Base-by-base conservation (phyloP, 2,797 vertebrate species). In the Brachymystax lenok region DNA sequence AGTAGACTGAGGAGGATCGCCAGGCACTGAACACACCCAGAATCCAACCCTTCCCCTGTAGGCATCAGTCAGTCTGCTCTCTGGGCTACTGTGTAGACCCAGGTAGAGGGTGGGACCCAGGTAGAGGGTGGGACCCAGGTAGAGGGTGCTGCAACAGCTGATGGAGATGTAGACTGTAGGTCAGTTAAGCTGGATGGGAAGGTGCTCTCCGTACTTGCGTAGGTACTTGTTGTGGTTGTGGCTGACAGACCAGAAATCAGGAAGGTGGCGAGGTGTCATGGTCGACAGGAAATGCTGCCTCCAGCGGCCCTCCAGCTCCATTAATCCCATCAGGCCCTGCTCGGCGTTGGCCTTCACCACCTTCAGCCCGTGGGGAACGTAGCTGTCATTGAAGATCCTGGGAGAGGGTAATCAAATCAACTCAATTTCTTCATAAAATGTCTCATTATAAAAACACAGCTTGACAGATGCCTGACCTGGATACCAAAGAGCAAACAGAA, bases 191-290 rank as follows among this genome's bases (percentile, higher is more conserved):
- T 95, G 88, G 76, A 99, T 88, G 59, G 92, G 90, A 79, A 98
- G 92, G 90, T 97, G 91, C 52, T 94, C 95, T 30, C 97, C 96
- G 0, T 96, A 96, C 33, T 97, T 99, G 79, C 93, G 95, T 85
- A 98, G 93, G 74, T 99, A 94, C 93, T 99, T 99, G 87, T 84
- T 80, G 85, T 99, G 98, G 92, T 99, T 99, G 87, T 99, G 97
- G 86, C 95, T 90, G 50, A 99, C 94, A 1, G 96, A 96, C 98
- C 98, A 99, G 56, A 97, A 95, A 5, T 95, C 93, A 1, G 98
- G 98, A 61, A 99, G 96, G 90, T 97, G 92, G 27, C 86, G 94
- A 3, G 98, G 98, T 80, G 91, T 92, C 98, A 99, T 99, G 87
- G 90, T 91, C 88, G 93, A 92, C 87, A 99, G 93, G 89, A 99